phyloP scores from a whole-genome alignment of 2,113 vertebrate species.

The Psammodynastes pulverulentus region DNA sequence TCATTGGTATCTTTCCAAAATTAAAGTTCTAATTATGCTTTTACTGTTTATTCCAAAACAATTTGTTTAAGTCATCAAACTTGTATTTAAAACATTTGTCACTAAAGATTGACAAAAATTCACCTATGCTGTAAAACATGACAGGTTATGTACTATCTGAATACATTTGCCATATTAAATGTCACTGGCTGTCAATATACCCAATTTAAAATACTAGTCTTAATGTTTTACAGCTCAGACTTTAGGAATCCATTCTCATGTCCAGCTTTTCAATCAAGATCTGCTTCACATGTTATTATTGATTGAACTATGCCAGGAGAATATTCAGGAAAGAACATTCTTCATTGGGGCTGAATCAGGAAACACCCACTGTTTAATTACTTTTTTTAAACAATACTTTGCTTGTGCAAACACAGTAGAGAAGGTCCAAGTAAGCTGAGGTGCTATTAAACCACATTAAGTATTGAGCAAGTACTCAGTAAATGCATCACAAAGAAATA shows the following conservation, averaged over 20 bases:
- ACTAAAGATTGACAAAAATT: too few species aligned
- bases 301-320: not conserved
- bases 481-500: not conserved
- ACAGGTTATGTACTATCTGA: not conserved
- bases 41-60: too few species aligned
- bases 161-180: not conserved
- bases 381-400: not conserved
- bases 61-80: too few species aligned
- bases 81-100: too few species aligned
- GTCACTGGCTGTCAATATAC: not conserved
- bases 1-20: too few species aligned
- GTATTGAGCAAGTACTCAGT: not conserved
- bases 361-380: not conserved
- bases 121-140: not conserved
- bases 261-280: not conserved
- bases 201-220: not conserved
- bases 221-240: not conserved
- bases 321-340: not conserved
- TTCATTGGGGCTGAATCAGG: not conserved
- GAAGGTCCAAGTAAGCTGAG: not conserved
- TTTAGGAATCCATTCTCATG: not conserved
- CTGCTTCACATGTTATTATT: not conserved
- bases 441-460: not conserved
- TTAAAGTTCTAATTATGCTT: too few species aligned
- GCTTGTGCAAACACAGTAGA: not conserved